Evolutionary conservation across 2,888 invertebrate species (phyloP).

Genomic region (Hirtodrosophila histrioides): DNA sequence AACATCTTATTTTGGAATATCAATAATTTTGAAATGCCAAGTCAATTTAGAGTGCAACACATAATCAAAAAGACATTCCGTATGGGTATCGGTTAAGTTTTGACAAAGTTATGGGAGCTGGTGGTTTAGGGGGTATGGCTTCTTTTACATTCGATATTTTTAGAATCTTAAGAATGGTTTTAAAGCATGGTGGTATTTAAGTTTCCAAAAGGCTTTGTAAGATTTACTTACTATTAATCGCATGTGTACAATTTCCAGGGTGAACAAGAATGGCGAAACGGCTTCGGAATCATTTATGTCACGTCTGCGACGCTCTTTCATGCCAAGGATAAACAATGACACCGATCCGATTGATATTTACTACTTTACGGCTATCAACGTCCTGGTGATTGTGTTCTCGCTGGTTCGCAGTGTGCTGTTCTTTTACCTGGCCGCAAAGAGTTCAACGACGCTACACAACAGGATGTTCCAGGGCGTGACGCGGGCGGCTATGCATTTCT

Average conservation of each 20-base stretch:
- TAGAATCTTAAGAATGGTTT: no score
- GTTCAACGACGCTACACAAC: conserved; percentile 92
- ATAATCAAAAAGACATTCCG: no score
- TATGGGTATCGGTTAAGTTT: no score
- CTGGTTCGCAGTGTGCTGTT: conserved; percentile 84
- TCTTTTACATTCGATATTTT: no score
- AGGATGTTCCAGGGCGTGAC: conserved; percentile 92
- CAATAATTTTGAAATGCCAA: no score
- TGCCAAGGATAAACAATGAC: conserved; percentile 60
- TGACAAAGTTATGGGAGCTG: no score
- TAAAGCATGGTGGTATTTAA: no score
- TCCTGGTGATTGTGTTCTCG: conserved; percentile 83
- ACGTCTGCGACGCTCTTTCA: conserved; percentile 65
- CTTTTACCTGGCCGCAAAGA: conserved; percentile 88
- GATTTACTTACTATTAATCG: no score
- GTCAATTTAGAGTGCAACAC: no score
- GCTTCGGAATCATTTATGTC: conserved; percentile 61
- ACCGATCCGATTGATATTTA: conserved; percentile 83
- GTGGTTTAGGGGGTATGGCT: no score
- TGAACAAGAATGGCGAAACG: conserved; percentile 73
- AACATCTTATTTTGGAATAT: no score
- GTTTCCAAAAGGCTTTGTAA: no score
- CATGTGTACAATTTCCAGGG: conserved; percentile 55
- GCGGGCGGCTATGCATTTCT: conserved; percentile 93
- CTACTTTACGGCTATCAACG: conserved; percentile 85